A percentile compares a stretch with the other conserved stretches of the same genome.
These are phyloP conservation scores for Salpingus planirostris DNA, from an alignment of 2,888 invertebrate species.

Conservation along the genomic window DNA sequence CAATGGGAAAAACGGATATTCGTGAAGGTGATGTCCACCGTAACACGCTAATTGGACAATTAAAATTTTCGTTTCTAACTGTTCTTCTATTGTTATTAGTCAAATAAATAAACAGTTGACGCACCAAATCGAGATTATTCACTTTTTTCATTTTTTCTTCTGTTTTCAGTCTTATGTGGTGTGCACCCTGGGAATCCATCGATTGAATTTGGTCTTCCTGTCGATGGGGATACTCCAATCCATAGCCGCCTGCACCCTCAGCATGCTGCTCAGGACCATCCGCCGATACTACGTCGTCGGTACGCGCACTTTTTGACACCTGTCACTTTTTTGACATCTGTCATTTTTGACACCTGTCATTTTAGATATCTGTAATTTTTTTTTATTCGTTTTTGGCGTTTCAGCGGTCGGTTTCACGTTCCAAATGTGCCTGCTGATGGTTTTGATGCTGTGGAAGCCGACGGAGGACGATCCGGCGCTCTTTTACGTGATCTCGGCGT, in stretches of 20 bases:
- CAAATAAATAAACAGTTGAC: too few species aligned
- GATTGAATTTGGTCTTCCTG: constrained; percentile 63
- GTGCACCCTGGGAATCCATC: constrained; percentile 68
- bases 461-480: constrained; percentile 72
- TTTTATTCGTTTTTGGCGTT: constrained; percentile 5
- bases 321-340: neutral
- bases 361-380: too few species aligned
- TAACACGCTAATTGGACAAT: too few species aligned
- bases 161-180: constrained; percentile 77
- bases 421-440: constrained; percentile 68
- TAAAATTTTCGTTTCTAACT: too few species aligned
- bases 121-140: too few species aligned
- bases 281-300: constrained; percentile 65
- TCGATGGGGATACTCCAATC: constrained; percentile 68
- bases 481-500: constrained; percentile 74
- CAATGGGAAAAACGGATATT: too few species aligned
- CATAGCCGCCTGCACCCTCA: constrained; percentile 68
- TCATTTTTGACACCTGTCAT: neutral
- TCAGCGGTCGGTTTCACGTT: constrained; percentile 72
- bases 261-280: constrained; percentile 69
- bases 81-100: too few species aligned
- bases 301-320: constrained; percentile 31
- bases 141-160: too few species aligned
- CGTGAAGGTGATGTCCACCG: too few species aligned
- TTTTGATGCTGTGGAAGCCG: constrained; percentile 70